These are phyloP conservation scores for Manis crassicaudata DNA, from an alignment of 2,797 vertebrate genomes.

Conservation along the genomic window DNA sequence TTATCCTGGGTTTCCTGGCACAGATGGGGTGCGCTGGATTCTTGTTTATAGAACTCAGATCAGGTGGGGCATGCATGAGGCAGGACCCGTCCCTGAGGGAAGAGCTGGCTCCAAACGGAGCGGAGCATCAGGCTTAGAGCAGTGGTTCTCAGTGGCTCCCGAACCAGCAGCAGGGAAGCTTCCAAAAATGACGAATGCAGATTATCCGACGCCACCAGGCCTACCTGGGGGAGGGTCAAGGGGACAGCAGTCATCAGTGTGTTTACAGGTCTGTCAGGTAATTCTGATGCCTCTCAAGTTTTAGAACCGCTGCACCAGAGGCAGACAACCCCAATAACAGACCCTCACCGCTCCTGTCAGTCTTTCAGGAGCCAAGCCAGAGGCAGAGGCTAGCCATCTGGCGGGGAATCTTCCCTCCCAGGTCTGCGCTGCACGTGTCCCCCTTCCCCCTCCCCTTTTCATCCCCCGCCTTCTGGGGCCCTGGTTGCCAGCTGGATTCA, in stretches of 20 bases:
- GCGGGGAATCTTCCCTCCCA: slow-evolving; percentile 74
- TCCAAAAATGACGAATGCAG: not conserved
- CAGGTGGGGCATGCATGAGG: not conserved
- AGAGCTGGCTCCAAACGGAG: not conserved
- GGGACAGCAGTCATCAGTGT: not conserved
- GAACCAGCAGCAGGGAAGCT: not conserved
- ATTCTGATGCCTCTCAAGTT: slow-evolving; percentile 65
- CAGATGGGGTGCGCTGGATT: not conserved
- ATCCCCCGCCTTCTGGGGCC: not conserved
- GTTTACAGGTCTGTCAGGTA: not conserved
- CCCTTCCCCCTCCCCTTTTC: not conserved
- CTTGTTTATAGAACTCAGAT: not conserved
- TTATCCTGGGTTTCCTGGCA: not conserved
- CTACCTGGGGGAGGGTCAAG: rapidly evolving
- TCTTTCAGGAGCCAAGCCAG: slow-evolving; percentile 79
- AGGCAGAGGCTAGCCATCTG: slow-evolving; percentile 77
- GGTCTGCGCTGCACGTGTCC: slow-evolving; percentile 75
- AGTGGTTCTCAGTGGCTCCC: not conserved
- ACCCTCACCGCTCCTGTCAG: slow-evolving; percentile 80
- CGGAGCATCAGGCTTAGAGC: not conserved
- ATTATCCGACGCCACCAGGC: not conserved
- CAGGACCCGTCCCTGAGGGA: not conserved
- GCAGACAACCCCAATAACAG: slow-evolving; percentile 67
- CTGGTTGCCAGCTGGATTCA: slow-evolving; percentile 81
- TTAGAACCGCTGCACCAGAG: slow-evolving; percentile 66